phyloP scores from a whole-genome alignment of 2,113 vertebrate species.

The Crotalus tigris region DNA sequence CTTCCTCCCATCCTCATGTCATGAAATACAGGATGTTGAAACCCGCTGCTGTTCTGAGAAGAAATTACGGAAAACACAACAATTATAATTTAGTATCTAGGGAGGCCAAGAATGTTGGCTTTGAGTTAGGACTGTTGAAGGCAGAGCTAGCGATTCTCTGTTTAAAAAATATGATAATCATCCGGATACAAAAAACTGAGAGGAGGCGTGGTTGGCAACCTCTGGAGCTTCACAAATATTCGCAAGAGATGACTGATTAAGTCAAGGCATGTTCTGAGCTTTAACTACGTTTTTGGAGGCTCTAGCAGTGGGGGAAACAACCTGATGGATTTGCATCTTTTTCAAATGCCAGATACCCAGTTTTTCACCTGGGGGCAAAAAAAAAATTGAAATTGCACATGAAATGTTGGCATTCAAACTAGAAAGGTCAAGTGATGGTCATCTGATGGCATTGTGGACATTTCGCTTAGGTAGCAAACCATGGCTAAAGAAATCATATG shows the following conservation, averaged over 20 bases:
- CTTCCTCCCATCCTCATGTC: slow-evolving; percentile 67
- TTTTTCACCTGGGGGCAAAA: neutral
- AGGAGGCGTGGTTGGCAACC: slow-evolving; percentile 10
- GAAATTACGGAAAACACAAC: slow-evolving; percentile 84
- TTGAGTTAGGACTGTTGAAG: slow-evolving; percentile 64
- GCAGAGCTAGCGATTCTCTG: neutral
- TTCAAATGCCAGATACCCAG: neutral
- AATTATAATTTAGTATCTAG: slow-evolving; percentile 85
- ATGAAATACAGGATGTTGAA: slow-evolving; percentile 85
- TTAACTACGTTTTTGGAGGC: neutral
- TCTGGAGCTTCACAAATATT: slow-evolving; percentile 19
- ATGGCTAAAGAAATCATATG: neutral
- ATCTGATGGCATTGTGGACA: neutral
- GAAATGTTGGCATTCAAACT: neutral
- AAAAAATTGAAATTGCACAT: neutral
- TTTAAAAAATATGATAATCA: slow-evolving; percentile 31
- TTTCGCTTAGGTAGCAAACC: neutral
- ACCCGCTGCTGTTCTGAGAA: slow-evolving; percentile 81
- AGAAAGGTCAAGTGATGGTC: neutral
- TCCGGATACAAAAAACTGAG: slow-evolving; percentile 51
- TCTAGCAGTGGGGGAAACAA: neutral
- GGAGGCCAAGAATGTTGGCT: slow-evolving; percentile 73
- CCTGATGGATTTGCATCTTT: neutral
- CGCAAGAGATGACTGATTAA: neutral
- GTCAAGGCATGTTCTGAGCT: neutral